Evolutionary conservation across 1,140 invertebrate species (phyloP), one percentile per base, ranked within the genome.

Genomic region (Aradophagus sp.): DNA sequence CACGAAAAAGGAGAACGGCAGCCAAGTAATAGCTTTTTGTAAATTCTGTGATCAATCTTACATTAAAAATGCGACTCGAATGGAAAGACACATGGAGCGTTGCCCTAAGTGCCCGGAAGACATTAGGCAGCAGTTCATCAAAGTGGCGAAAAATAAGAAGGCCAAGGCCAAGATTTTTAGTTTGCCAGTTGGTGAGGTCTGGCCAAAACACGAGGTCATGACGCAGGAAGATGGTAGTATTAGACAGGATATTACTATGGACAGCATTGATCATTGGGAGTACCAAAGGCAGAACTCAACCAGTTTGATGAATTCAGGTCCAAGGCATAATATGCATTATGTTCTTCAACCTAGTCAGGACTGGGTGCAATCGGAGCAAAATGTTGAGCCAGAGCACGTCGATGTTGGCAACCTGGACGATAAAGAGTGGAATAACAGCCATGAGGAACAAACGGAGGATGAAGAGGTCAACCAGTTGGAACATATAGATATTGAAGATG

Each of bases 31-130:
- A 12, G 79, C 77, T 2, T 81, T 80, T 48, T 82, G 80, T 29
- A 84, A 84, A 56, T 84, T 79, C 39, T 82, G 79, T 29, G 68
- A 81, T 47, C 76, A 80, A 34, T 83, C 77, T 0, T 81, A 82
- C 5, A 80, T 80, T 16, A 78, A 83, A 74, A 83, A 80, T 80
- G 79, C 77, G 1, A 81, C 79, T 8, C 67, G 78, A 8, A 82
- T 81, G 80, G 77, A 81, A 31, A 73, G 75, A 41, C 77, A 83
- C 32, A 74, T 83, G 47, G 77, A 75, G 5, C 48, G 73, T n/a
- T 83, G 80, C 56, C 58, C 74, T 15, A 82, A 82, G 19, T 79
- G 77, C 48, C 73, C 79, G 0, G 76, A 77, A 20, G 74, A 79
- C 13, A 50, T 82, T 0, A 72, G 52, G 15, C 68, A 76, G 47